Evolutionary conservation across 2,797 vertebrate genomes (phyloP).

Genomic region (Graptemys geographica): DNA sequence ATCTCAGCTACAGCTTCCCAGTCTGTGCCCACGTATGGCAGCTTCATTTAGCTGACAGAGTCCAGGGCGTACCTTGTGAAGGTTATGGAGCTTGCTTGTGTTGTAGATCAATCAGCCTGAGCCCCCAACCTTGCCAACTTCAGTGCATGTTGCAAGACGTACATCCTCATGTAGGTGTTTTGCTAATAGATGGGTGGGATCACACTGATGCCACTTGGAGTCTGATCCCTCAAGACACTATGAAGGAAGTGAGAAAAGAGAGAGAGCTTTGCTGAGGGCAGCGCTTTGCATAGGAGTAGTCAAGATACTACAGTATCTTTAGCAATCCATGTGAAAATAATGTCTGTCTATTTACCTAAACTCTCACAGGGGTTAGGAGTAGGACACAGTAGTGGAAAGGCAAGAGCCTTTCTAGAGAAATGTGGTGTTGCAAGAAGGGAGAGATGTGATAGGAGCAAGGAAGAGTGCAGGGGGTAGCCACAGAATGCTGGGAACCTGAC

Average conservation of each 20-base stretch:
- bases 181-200: not conserved
- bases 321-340: not conserved
- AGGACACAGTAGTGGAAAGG: not conserved
- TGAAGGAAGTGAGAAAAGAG: not conserved
- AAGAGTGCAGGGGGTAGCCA: not conserved
- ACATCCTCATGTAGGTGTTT: not conserved
- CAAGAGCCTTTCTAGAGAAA: not conserved
- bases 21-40: not conserved
- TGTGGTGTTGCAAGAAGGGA: not conserved
- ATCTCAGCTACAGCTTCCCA: not conserved
- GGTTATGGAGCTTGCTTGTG: not conserved
- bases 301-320: not conserved
- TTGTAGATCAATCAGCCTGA: not conserved
- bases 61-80: not conserved
- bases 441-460: not conserved
- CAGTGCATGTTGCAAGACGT: not conserved
- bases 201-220: not conserved
- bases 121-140: not conserved
- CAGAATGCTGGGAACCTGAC: not conserved
- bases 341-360: not conserved
- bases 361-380: not conserved
- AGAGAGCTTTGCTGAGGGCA: not conserved
- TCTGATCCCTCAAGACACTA: not conserved
- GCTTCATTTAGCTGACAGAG: not conserved
- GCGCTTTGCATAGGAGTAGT: not conserved